These are phyloP conservation scores for Elysia crispata DNA, from an alignment of 2,888 invertebrate species.

Conservation along the genomic window DNA sequence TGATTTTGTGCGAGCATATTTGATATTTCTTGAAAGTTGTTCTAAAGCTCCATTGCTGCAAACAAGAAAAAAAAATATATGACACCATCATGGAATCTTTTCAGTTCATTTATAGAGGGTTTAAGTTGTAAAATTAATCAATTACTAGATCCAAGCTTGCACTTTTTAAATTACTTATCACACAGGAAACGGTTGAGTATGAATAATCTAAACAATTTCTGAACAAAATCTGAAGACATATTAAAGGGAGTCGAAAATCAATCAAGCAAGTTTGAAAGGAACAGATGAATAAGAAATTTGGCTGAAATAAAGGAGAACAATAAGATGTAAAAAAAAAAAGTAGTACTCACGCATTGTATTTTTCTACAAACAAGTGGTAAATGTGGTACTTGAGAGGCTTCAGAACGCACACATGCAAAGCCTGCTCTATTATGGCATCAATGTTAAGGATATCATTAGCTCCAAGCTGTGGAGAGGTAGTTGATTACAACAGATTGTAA, in stretches of 20 bases:
- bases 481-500: no score
- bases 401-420: constrained; percentile 94
- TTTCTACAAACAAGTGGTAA: constrained; percentile 85
- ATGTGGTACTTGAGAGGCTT: constrained; percentile 88
- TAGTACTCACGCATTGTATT: constrained; percentile 71
- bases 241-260: not conserved
- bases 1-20: constrained; percentile 77
- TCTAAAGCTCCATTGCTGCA: constrained; percentile 77
- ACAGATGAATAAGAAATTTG: not conserved
- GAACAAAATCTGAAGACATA: no score
- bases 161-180: not conserved
- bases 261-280: not conserved
- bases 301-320: not conserved
- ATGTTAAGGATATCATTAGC: constrained; percentile 95
- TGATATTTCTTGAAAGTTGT: constrained; percentile 77
- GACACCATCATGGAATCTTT: not conserved
- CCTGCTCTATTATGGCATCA: constrained; percentile 95
- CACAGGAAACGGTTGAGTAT: not conserved
- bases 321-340: constrained; percentile 1
- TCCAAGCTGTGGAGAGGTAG: constrained; percentile 82
- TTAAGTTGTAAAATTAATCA: no score
- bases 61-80: not conserved
- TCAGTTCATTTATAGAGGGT: not conserved
- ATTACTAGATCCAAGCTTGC: not conserved
- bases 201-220: not conserved